Evolutionary conservation across 2,113 vertebrate species (phyloP).

Genomic region (Cyanoramphus novaezelandiae): DNA sequence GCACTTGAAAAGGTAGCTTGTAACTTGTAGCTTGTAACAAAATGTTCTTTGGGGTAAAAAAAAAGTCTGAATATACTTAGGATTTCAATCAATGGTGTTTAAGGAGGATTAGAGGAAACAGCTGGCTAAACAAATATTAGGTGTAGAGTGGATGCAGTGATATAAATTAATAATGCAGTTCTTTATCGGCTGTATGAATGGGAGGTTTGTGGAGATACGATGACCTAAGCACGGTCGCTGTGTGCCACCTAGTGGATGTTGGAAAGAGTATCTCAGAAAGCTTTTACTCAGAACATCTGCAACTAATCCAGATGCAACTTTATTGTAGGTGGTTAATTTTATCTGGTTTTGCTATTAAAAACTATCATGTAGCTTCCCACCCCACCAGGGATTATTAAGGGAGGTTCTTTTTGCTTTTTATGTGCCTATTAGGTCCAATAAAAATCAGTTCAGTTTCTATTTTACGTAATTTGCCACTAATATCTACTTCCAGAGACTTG

Average conservation of each 20-base stretch:
- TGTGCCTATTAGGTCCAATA: background rate
- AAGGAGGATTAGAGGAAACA: slow-evolving; percentile 82
- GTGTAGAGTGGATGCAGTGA: slow-evolving; percentile 67
- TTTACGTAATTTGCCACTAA: background rate
- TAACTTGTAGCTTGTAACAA: slow-evolving; percentile 69
- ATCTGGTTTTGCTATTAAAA: background rate
- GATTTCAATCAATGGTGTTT: slow-evolving; percentile 78
- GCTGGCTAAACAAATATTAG: slow-evolving; percentile 87
- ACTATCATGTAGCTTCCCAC: background rate
- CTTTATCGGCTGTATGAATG: slow-evolving; percentile 83
- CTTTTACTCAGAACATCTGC: background rate
- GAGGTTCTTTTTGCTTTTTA: background rate
- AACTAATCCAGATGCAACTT: background rate
- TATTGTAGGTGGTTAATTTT: background rate
- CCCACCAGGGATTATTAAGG: background rate
- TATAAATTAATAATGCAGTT: slow-evolving; percentile 85
- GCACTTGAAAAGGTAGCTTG: slow-evolving; percentile 73
- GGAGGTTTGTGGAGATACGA: slow-evolving; percentile 60
- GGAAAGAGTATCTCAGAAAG: background rate
- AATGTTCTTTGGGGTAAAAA: slow-evolving; percentile 72
- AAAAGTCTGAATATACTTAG: slow-evolving; percentile 59
- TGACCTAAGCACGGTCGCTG: slow-evolving; percentile 38
- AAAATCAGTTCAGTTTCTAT: background rate
- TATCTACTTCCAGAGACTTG: background rate
- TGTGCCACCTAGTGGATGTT: slow-evolving; percentile 77